Conservation (phyloP, 2,113 vertebrate species). For the Sphaerodactylus townsendi region DNA sequence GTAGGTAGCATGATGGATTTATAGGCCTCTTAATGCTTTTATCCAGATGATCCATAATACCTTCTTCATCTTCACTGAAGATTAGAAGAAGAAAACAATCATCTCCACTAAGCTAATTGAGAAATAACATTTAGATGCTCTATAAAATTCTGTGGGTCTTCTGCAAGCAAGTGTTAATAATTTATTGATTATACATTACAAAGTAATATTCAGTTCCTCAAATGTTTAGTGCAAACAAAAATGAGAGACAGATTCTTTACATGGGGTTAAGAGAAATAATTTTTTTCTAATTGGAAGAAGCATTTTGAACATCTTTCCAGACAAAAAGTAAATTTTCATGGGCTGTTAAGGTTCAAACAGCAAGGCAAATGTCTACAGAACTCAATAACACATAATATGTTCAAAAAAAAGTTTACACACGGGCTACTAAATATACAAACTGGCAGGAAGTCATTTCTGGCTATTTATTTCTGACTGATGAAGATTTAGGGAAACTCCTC, state of each 20-base stretch:
- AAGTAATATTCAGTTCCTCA: background rate
- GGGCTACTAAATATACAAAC: background rate
- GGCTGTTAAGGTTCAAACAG: background rate
- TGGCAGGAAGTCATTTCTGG: background rate
- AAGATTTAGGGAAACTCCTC: too few relatives aligned
- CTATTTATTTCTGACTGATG: background rate
- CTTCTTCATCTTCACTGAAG: background rate
- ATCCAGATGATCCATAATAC: background rate
- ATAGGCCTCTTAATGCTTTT: background rate
- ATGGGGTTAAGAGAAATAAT: background rate
- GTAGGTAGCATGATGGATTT: background rate
- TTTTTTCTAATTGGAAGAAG: background rate
- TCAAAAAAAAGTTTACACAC: background rate
- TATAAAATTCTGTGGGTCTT: background rate
- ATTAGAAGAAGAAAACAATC: background rate
- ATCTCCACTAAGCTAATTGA: background rate
- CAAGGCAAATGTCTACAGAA: background rate
- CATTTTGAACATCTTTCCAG: background rate
- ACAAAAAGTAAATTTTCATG: background rate
- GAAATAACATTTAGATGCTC: background rate
- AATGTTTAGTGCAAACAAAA: background rate
- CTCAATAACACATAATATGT: background rate
- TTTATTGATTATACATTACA: background rate
- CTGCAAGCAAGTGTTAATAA: background rate
- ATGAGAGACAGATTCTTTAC: background rate